Base-by-base conservation (phyloP, 2,113 vertebrate species). In the Salminus brasiliensis region DNA sequence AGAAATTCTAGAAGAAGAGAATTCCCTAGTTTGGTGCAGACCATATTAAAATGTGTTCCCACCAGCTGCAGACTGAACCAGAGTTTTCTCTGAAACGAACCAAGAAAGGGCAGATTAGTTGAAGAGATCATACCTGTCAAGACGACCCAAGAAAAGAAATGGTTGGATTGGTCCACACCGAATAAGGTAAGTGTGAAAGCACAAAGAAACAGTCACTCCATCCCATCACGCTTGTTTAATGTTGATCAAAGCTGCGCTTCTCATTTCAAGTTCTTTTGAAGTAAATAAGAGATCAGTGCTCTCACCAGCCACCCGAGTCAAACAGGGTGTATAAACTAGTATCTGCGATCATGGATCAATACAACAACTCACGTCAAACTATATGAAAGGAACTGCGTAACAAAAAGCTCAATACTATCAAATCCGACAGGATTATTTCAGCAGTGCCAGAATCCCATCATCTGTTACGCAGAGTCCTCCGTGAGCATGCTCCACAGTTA, bases 171-270 rank as follows among this genome's bases (percentile, higher is more conserved):
- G n/a, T n/a, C n/a, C n/a, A n/a, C n/a, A n/a, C n/a, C n/a, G n/a
- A n/a, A n/a, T n/a, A n/a, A n/a, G n/a, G n/a, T n/a, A n/a, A n/a
- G n/a, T n/a, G 12, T 12, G 2, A 18, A 12, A 2, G 27, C 8
- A 15, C 13, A 34, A 63, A 34, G 16, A 16, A 34, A 34, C 15
- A n/a, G n/a, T n/a, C n/a, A n/a, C n/a, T n/a, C n/a, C 11, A 13
- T 2, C 7, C 7, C 55, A 32, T 74, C 27, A 34, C 13, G 63
- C 29, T 16, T 25, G 13, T n/a, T 27, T 45, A 30, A 27, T 34
- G 32, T 47, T 78, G 74, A 73, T 68, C 39, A 73, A 78, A 78
- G 68, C 30, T 55, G 36, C 25, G 62, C n/a, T 71, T 27, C 25
- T 41, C 43, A 45, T 60, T 47, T 27, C 39, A 47, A 27, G 34